Evolutionary conservation across 2,797 vertebrate genomes (phyloP), one percentile per base, ranked within the genome.

Genomic region (Coendou prehensilis): DNA sequence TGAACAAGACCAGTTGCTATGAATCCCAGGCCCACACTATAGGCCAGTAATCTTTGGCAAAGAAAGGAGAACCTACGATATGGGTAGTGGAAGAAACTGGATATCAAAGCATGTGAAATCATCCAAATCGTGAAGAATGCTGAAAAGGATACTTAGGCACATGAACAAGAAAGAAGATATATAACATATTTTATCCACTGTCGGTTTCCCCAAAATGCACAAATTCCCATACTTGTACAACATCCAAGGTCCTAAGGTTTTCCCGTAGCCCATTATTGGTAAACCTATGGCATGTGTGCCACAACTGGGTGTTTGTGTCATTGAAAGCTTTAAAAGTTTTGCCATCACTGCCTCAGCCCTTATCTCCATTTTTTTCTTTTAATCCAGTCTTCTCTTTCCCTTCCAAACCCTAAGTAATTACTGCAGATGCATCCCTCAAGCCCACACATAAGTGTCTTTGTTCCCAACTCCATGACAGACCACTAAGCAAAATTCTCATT

Each of bases 401-500:
- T 28, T 54, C 69, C n/a, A 94, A 89, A 15, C 20, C 9, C 73
- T 84, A 54, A 84, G 22, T 2, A 92, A 84, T 26, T 87, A 14
- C 30, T 71, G 9, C 14, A 94, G 45, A 69, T 17, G 41, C 0
- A 13, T 50, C 2, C 9, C 10, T 79, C 56, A 93, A 87, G 17
- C 67, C 45, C 57, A 59, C 15, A 75, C 23, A 84, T 9, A 14
- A 41, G 81, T 69, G 67, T 15, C 59, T 73, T 95, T 64, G 10
- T 28, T 73, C 28, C 82, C 54, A 97, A 50, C 3, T 9, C 13
- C 23, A 45, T 37, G 11, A 85, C 5, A 79, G 63, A 64, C 37
- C 52, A n/a, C 37, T 73, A 76, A 75, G 56, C 7, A 93, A 28
- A 89, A 73, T n/a, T n/a, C n/a, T 41, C 63, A 84, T 91, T 84